Conservation (phyloP, 2,797 vertebrate species). For the Holocentrus rufus region DNA sequence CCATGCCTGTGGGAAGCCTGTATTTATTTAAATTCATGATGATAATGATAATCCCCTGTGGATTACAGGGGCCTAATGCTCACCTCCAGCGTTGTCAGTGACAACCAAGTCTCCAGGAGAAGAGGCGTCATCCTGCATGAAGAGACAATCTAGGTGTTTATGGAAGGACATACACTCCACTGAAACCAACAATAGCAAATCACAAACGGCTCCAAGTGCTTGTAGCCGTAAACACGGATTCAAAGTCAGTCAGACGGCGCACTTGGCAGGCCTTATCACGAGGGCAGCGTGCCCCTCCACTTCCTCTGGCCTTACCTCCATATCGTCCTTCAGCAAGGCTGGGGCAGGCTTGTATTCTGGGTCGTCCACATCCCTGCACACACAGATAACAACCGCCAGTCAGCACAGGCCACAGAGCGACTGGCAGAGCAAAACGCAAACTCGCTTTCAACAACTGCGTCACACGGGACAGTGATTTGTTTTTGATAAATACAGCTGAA, state of each 20-base stretch:
- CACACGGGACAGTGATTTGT: background rate
- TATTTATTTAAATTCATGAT: slow-evolving; percentile 13
- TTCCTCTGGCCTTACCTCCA: slow-evolving; percentile 85
- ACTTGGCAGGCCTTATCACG: slow-evolving; percentile 17
- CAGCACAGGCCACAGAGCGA: slow-evolving; percentile 8
- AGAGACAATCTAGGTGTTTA: slow-evolving; percentile 29
- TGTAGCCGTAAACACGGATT: background rate
- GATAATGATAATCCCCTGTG: slow-evolving; percentile 30
- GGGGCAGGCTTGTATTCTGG: slow-evolving; percentile 99
- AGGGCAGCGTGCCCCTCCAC: background rate
- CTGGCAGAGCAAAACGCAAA: slow-evolving; percentile 1
- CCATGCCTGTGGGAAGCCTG: background rate
- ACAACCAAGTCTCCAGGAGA: slow-evolving; percentile 96
- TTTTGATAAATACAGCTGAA: background rate
- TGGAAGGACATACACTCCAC: slow-evolving; percentile 1
- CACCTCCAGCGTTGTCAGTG: slow-evolving; percentile 90
- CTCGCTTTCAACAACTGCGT: background rate
- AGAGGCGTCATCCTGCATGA: slow-evolving; percentile 91
- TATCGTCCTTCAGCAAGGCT: slow-evolving; percentile 95
- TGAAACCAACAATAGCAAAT: background rate
- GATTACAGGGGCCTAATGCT: slow-evolving; percentile 56
- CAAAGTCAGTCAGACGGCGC: slow-evolving; percentile 5
- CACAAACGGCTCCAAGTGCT: background rate
- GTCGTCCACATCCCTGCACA: slow-evolving; percentile 94
- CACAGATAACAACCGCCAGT: slow-evolving; percentile 35